Percentiles rank a stretch among this genome's conserved stretches.
phyloP scores from a whole-genome alignment of 2,113 vertebrate species.

The Tetraodon nigroviridis region DNA sequence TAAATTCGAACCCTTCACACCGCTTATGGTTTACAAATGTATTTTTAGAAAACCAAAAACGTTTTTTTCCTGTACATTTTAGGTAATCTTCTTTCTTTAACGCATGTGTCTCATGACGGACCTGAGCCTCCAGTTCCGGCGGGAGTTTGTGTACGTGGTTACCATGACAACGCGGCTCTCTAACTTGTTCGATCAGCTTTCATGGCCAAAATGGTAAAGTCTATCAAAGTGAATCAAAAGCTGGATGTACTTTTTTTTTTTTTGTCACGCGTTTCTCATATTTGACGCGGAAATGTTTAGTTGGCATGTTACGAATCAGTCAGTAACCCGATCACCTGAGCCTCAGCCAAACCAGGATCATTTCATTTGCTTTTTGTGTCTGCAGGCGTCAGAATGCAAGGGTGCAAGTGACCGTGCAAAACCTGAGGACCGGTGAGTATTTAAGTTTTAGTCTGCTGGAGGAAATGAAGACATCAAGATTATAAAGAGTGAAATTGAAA shows the following conservation, averaged over 20 bases:
- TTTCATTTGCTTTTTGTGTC: constrained; percentile 4
- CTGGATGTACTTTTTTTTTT: not conserved
- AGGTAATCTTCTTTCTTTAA: too few relatives aligned
- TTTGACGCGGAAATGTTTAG: too few relatives aligned
- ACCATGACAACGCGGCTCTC: constrained; percentile 24
- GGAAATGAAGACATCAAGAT: too few relatives aligned
- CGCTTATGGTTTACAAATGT: too few relatives aligned
- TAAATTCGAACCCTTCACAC: not conserved
- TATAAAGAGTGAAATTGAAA: too few relatives aligned
- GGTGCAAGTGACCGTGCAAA: constrained; percentile 51
- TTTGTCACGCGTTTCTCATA: not conserved
- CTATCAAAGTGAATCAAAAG: not conserved
- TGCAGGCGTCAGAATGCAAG: constrained; percentile 65
- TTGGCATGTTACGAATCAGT: too few relatives aligned
- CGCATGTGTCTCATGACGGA: too few relatives aligned
- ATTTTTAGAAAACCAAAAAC: too few relatives aligned
- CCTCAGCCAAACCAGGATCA: not conserved
- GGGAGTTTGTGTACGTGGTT: constrained; percentile 15
- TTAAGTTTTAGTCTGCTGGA: not conserved
- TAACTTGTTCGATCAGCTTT: not conserved
- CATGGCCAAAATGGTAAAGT: not conserved
- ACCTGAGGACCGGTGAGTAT: constrained; percentile 69
- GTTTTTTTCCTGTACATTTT: too few relatives aligned
- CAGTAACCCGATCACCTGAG: not conserved
- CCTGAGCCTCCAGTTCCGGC: not conserved